These are phyloP conservation scores for Pangasius djambal DNA, from an alignment of 2,797 vertebrate genomes.

Conservation along the genomic window DNA sequence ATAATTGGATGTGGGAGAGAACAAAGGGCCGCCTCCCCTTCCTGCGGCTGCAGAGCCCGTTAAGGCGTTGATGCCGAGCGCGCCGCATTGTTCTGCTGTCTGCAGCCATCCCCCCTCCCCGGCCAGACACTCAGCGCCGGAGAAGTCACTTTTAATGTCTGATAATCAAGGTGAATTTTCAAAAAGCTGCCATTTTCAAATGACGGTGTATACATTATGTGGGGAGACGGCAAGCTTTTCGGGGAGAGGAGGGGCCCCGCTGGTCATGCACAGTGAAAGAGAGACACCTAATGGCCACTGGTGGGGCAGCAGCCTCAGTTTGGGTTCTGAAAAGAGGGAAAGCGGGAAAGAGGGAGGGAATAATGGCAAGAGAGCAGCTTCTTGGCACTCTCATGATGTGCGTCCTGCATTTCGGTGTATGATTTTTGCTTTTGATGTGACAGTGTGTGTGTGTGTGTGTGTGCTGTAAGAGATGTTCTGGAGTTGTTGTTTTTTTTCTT, in stretches of 20 bases:
- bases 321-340: not conserved
- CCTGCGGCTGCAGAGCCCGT: constrained; percentile 76
- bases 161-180: constrained; percentile 97
- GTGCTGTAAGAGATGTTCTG: constrained; percentile 16
- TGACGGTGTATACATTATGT: constrained; percentile 88
- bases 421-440: constrained; percentile 58
- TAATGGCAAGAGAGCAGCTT: constrained; percentile 8
- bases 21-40: constrained; percentile 86
- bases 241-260: constrained; percentile 55
- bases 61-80: constrained; percentile 82
- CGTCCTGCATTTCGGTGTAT: constrained; percentile 14
- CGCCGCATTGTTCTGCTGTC: constrained; percentile 91
- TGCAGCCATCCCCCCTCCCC: constrained; percentile 85
- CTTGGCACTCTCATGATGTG: constrained; percentile 36
- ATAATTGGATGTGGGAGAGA: constrained; percentile 91
- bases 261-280: constrained; percentile 81
- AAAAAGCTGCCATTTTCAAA: constrained; percentile 97
- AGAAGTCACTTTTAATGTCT: constrained; percentile 94
- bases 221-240: constrained; percentile 71
- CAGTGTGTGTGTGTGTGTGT: not conserved
- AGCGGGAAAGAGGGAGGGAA: not conserved
- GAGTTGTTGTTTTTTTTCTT: not conserved
- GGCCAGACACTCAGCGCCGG: constrained; percentile 91
- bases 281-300: constrained; percentile 83
- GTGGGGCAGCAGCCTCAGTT: constrained; percentile 57